phyloP scores from a whole-genome alignment of 1,140 invertebrate genomes.

The Aphidius ervi region DNA sequence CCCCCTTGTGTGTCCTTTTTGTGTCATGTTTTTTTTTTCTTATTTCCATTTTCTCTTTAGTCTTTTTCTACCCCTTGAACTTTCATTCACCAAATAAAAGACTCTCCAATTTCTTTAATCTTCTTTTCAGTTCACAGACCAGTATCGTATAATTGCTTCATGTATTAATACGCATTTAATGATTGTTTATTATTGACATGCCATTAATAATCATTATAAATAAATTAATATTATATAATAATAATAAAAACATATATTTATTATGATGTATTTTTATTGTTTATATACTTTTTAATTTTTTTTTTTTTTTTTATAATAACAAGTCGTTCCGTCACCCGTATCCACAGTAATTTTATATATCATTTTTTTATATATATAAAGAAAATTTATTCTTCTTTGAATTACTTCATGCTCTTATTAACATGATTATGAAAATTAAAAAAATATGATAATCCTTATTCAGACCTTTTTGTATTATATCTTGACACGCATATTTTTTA shows the following conservation, averaged over 20 bases:
- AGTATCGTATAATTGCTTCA: constrained; percentile 35
- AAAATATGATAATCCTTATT: constrained; percentile 20
- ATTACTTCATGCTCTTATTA: constrained; percentile 26
- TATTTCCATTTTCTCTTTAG: neutral
- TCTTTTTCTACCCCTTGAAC: constrained; percentile 15
- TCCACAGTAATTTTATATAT: too few species aligned
- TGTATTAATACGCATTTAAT: too few species aligned
- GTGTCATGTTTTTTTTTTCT: constrained; percentile 7
- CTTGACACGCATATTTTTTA: constrained; percentile 18
- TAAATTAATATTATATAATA: too few species aligned
- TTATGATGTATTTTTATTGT: too few species aligned
- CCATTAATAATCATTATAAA: too few species aligned
- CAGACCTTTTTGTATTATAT: constrained; percentile 24
- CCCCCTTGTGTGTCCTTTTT: constrained; percentile 1
- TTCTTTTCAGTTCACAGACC: constrained; percentile 41
- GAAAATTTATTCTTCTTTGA: constrained; percentile 3
- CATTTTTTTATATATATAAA: neutral
- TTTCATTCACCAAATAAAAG: constrained; percentile 25
- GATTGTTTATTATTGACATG: too few species aligned
- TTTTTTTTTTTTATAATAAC: too few species aligned
- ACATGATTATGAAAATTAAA: constrained; percentile 21
- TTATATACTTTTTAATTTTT: too few species aligned
- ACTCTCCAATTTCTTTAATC: constrained; percentile 43
- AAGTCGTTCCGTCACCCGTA: too few species aligned
- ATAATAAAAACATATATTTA: too few species aligned